Base-by-base conservation (phyloP, 2,797 vertebrate genomes). In the Cheirogaleus major region DNA sequence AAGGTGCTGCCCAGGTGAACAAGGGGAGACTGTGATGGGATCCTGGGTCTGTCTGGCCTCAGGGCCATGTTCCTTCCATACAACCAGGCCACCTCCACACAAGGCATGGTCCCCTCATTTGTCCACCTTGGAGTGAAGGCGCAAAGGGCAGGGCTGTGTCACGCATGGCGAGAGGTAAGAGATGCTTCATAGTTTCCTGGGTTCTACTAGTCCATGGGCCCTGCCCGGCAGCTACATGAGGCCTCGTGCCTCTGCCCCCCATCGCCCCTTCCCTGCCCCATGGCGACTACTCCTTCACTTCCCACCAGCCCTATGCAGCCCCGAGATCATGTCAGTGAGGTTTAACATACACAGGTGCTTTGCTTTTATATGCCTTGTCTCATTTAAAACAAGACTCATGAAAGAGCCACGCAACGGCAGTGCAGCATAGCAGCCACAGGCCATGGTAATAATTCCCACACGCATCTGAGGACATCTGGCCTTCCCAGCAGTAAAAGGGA, bases 401-500 rank as follows among this genome's bases (percentile, higher is more conserved):
- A 70, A 52, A 65, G 67, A 95, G 38, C 35, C 72, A 55, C 43
- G 25, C 4, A 20, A 7, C 61, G 50, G n/a, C 45, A 86, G 59
- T 11, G 45, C 57, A 52, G 70, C n/a, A 43, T 1, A 50, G 30
- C 11, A 79, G 30, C 41, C 57, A 32, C 43, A 73, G 20, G 35
- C 20, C 25, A 17, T 1, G 11, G 9, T 22, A 61, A 13, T n/a
- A 76, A 83, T 12, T 81, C 38, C 84, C 5, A 7, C 20, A 55
- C 61, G 63, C 14, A 70, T 9, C 65, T 25, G 59, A 84, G 32
- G 22, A 15, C 10, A 1, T 7, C 23, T 92, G 88, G 35, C 70
- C 65, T 92, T 93, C 91, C 84, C 61, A 57, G 50, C 73, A 41
- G 48, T 84, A 83, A 67, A 80, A 72, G 41, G 67, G n/a, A 79